These are phyloP conservation scores for Leucoraja erinaceus DNA, from an alignment of 2,113 vertebrate species.

Conservation along the genomic window DNA sequence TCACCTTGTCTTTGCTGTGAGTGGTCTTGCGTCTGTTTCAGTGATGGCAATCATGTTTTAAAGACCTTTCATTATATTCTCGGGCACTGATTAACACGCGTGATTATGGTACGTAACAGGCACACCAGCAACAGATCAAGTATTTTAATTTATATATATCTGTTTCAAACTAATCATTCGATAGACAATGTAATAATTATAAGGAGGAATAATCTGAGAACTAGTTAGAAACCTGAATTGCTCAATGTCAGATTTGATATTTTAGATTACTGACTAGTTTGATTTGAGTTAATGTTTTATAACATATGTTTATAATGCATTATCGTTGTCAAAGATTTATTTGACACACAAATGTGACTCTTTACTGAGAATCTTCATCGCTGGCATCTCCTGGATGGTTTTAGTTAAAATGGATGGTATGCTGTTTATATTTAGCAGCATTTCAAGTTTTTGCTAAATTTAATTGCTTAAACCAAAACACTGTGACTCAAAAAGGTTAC, in stretches of 20 bases:
- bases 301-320: neutral
- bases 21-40: neutral
- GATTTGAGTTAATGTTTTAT: neutral
- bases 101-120: neutral
- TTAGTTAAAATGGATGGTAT: neutral
- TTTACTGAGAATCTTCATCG: neutral
- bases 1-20: neutral
- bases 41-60: neutral
- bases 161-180: neutral
- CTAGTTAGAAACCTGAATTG: neutral
- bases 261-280: neutral
- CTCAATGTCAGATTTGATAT: neutral
- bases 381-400: neutral
- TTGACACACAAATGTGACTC: neutral
- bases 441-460: neutral
- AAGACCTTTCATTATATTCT: neutral
- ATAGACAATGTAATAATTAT: neutral
- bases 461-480: neutral
- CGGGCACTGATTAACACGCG: neutral
- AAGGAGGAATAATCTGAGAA: neutral
- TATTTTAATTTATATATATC: neutral
- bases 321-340: neutral
- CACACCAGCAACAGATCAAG: neutral
- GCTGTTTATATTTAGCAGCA: neutral
- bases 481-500: neutral